phyloP scores from a whole-genome alignment of 2,113 vertebrate species.

The Anthoscopus minutus region DNA sequence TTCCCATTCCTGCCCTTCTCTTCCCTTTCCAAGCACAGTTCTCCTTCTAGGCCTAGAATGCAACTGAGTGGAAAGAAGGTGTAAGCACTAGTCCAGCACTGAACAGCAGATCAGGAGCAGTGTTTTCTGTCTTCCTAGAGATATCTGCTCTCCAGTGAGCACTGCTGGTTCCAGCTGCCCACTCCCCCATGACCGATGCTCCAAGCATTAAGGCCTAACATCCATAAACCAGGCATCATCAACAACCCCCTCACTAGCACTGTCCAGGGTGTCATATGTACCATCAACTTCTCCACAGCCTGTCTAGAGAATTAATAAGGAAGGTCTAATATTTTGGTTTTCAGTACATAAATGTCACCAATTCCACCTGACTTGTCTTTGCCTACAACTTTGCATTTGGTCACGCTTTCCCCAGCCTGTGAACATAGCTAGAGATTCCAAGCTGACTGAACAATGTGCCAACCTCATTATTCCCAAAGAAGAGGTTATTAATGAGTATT shows the following conservation, averaged over 20 bases:
- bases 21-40: not conserved
- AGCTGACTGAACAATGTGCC: not conserved
- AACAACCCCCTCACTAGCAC: not conserved
- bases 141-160: not conserved
- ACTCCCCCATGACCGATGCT: not conserved
- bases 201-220: fast-evolving
- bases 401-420: not conserved
- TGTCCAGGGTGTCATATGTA: not conserved
- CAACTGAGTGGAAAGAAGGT: not conserved
- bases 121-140: not conserved
- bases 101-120: not conserved
- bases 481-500: not conserved
- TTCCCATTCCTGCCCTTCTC: not conserved
- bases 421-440: not conserved
- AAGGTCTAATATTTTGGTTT: not conserved
- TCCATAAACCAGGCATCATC: fast-evolving
- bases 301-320: not conserved
- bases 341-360: not conserved
- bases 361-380: not conserved
- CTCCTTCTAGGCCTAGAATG: not conserved
- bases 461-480: not conserved
- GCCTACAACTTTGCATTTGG: not conserved
- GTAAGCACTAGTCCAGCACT: not conserved
- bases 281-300: not conserved
- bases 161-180: not conserved